phyloP scores from a whole-genome alignment of 2,888 invertebrate species.

The Yponomeuta malinellus region DNA sequence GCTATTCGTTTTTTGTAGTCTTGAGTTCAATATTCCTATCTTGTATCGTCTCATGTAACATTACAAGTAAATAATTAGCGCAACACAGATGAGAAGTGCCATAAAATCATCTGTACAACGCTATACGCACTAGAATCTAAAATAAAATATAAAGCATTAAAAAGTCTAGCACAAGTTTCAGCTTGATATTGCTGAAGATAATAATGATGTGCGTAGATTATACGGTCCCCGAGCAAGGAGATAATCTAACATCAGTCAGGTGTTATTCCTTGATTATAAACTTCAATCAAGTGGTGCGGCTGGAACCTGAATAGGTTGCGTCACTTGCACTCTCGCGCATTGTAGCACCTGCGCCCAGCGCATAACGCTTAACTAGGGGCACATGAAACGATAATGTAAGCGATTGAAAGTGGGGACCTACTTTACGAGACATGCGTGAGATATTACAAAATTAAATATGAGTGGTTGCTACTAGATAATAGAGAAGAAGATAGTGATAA shows the following conservation, averaged over 20 bases:
- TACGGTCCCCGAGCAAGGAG: neutral
- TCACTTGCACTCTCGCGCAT: neutral
- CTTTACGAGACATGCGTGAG: too few species aligned
- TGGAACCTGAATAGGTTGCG: neutral
- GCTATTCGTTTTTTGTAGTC: too few species aligned
- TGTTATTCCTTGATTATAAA: slow-evolving; percentile 8
- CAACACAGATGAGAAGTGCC: neutral
- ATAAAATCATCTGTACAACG: neutral
- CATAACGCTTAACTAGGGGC: neutral
- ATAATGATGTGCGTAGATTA: slow-evolving; percentile 1
- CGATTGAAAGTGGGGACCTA: too few species aligned
- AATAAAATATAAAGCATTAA: neutral
- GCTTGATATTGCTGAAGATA: neutral
- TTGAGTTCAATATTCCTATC: neutral
- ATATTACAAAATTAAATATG: too few species aligned
- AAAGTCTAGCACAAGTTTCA: neutral
- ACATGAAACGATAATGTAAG: neutral
- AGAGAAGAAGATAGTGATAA: slow-evolving; percentile 16
- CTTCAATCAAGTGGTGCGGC: slow-evolving; percentile 12
- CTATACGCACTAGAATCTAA: neutral
- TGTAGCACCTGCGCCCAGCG: neutral
- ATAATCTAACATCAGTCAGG: slow-evolving; percentile 7
- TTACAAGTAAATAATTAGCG: neutral
- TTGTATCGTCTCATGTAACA: neutral
- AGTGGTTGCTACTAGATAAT: too few species aligned